Evolutionary conservation across 2,888 invertebrate species (phyloP).

Genomic region (Alloscopus bannaensis): DNA sequence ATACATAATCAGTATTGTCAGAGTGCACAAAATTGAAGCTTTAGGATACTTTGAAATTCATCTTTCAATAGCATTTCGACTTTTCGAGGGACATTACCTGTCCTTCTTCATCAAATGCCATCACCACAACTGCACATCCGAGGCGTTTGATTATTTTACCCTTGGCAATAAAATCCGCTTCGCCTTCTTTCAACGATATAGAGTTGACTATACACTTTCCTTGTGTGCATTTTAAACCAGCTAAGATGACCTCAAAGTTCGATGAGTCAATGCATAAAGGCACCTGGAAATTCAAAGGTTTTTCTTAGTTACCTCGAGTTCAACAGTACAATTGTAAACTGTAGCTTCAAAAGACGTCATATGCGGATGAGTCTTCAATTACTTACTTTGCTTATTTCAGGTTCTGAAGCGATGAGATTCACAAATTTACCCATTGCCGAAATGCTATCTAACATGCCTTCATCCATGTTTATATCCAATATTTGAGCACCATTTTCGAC

Average conservation of each 20-base stretch:
- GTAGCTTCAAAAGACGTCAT: no score
- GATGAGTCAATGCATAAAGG: constrained; percentile 80
- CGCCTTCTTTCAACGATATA: constrained; percentile 80
- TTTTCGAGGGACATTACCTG: constrained; percentile 75
- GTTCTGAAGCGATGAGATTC: constrained; percentile 78
- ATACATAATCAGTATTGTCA: background rate
- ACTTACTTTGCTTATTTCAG: constrained; percentile 78
- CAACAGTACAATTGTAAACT: no score
- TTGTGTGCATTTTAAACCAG: constrained; percentile 78
- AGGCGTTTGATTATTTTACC: constrained; percentile 77
- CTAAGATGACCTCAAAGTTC: constrained; percentile 79
- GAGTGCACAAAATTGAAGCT: no score
- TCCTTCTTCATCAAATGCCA: constrained; percentile 80
- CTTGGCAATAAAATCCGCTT: constrained; percentile 78
- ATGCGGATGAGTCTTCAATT: no score
- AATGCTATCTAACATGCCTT: constrained; percentile 78
- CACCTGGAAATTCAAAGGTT: constrained; percentile 75
- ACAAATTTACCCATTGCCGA: constrained; percentile 78
- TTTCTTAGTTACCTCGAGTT: no score
- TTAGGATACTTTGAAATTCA: background rate
- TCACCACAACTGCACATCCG: constrained; percentile 79
- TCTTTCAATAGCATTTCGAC: background rate
- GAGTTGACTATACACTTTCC: constrained; percentile 80
- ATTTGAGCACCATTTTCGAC: constrained; percentile 80
- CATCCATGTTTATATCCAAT: constrained; percentile 80